Base-by-base conservation (phyloP, 2,888 invertebrate genomes). In the Stenotaenia linearis region DNA sequence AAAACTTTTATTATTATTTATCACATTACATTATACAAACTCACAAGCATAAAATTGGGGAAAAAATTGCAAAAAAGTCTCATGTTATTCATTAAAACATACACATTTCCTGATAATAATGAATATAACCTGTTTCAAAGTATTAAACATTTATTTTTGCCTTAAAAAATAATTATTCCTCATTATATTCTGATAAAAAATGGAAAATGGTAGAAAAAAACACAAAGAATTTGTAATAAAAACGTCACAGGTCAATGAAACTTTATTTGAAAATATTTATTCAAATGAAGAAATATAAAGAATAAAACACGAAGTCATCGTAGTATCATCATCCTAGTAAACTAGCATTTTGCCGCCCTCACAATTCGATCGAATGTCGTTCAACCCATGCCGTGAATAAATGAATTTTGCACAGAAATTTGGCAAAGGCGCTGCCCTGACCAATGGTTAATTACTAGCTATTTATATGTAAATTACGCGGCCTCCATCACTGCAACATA, bases 361-460 rank as follows among this genome's bases (percentile, higher is more conserved):
- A 61, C 61, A 61, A 25, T 61, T 61, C 25, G 61, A 61, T 25
- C 23, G 4, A 25, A 61, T 15, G 61, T 61, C 61, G 25, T 61
- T 25, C 23, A 45, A 23, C 61, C 61, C 25, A 23, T 21, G 25
- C 61, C 61, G 23, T 61, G 61, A 61, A 61, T 61, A 61, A 61
- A 61, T 61, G 61, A 61, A 61, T 61, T 61, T 45, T 61, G 15
- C 23, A 25, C 25, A 25, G 61, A 61, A 23, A 61, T 61, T 61
- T 25, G 1, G 23, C 6, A 4, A 61, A 61, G 61, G 61, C 61
- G 25, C 61, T 61, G 61, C 61, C 61, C 61, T 61, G 61, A 23
- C 61, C 61, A 61, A 61, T 61, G 61, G 23, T 61, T 61, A 61
- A 61, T 61, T 61, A 61, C 61, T 28, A 61, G 25, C 61, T 28